Evolutionary conservation across 2,888 invertebrate genomes (phyloP).

Genomic region (Cacoxenus indagator): DNA sequence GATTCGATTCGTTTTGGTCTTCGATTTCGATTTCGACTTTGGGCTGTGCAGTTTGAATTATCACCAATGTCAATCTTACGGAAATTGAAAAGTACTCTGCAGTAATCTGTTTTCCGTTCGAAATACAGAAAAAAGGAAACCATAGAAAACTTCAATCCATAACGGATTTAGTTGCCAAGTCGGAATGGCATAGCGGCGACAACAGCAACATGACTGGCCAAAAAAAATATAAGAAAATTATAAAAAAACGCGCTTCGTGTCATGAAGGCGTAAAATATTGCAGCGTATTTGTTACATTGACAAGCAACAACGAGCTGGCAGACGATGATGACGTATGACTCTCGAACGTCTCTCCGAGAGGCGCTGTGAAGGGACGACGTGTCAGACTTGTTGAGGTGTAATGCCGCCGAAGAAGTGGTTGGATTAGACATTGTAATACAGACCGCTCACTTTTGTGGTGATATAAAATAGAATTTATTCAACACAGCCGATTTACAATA

Average conservation of each 20-base stretch:
- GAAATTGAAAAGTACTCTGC: slow-evolving; percentile 20
- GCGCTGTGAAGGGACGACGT: background rate
- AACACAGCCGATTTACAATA: too few relatives aligned
- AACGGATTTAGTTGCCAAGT: slow-evolving; percentile 17
- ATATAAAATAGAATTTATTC: too few relatives aligned
- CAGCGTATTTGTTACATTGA: slow-evolving; percentile 6
- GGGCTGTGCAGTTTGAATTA: slow-evolving; percentile 8
- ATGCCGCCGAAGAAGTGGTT: background rate
- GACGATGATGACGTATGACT: background rate
- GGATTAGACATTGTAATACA: too few relatives aligned
- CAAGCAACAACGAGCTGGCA: background rate
- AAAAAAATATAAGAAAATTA: background rate
- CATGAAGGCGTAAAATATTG: slow-evolving; percentile 1
- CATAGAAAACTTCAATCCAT: slow-evolving; percentile 11
- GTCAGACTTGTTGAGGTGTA: slow-evolving; percentile 13
- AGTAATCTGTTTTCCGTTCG: slow-evolving; percentile 17
- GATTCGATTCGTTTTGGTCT: background rate
- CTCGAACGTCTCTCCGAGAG: background rate
- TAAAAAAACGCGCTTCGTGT: background rate
- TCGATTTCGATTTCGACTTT: background rate
- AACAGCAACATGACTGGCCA: background rate
- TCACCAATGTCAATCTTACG: slow-evolving; percentile 21
- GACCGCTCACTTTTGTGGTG: too few relatives aligned
- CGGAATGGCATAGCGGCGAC: background rate
- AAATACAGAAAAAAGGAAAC: background rate